Evolutionary conservation across 2,113 vertebrate genomes (phyloP).

Genomic region (Scatophagus argus): DNA sequence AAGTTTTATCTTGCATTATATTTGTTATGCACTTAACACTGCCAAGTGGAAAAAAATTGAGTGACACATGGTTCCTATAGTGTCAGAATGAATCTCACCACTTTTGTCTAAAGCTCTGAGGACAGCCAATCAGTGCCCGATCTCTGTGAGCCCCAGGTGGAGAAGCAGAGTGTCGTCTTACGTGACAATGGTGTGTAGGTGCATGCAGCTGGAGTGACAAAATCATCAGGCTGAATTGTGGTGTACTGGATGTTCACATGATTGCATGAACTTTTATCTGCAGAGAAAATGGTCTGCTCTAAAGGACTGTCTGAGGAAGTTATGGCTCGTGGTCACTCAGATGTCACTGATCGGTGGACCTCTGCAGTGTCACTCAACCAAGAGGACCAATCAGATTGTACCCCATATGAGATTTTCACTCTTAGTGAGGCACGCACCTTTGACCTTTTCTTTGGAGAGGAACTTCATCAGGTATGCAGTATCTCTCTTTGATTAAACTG

Average conservation of each 20-base stretch:
- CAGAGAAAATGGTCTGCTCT: conserved; percentile 42
- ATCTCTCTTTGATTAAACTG: background rate
- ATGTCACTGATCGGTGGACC: conserved; percentile 12
- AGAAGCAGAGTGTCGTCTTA: conserved; percentile 39
- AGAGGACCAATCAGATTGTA: conserved; percentile 28
- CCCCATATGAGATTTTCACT: conserved; percentile 26
- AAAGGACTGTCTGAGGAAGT: conserved; percentile 18
- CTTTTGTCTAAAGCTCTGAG: conserved; percentile 40
- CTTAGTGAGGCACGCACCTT: background rate
- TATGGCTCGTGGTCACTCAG: background rate
- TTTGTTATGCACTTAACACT: background rate
- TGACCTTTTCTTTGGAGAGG: conserved; percentile 35
- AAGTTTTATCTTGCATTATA: background rate
- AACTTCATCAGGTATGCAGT: conserved; percentile 49
- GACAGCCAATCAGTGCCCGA: conserved; percentile 37
- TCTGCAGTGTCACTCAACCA: conserved; percentile 2
- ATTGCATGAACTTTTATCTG: conserved; percentile 2
- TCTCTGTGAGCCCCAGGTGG: background rate
- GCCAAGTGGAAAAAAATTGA: background rate
- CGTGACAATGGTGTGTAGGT: conserved; percentile 40
- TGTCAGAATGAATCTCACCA: conserved; percentile 34
- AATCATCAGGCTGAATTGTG: background rate
- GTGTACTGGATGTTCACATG: conserved; percentile 1
- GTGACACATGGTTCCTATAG: background rate
- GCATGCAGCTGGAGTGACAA: background rate